Evolutionary conservation across 2,888 invertebrate species (phyloP).

Genomic region (Dexiosoma caninum): DNA sequence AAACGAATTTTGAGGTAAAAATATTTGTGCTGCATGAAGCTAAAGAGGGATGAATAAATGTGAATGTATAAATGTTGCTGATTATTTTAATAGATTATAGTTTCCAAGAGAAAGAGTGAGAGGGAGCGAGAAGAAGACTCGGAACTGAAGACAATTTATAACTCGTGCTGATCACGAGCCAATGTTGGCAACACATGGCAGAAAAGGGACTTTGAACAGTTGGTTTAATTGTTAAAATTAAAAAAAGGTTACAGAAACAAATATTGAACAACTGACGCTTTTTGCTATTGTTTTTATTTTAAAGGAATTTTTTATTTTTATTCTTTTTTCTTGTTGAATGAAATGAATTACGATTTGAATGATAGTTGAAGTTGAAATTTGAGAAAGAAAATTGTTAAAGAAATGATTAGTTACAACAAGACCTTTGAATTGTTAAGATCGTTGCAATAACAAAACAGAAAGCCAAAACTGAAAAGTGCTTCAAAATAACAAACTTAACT

Average conservation of each 20-base stretch:
- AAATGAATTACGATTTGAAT: slow-evolving; percentile 35
- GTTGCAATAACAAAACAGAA: not conserved
- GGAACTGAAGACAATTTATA: slow-evolving; percentile 4
- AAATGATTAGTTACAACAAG: slow-evolving; percentile 52
- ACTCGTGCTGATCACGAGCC: slow-evolving; percentile 52
- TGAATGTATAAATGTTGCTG: slow-evolving; percentile 11
- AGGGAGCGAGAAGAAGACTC: slow-evolving; percentile 26
- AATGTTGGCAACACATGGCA: slow-evolving; percentile 54
- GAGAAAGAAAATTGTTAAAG: slow-evolving; percentile 32
- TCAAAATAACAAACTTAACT: not conserved
- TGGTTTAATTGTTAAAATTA: slow-evolving; percentile 57
- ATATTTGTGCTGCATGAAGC: slow-evolving; percentile 18
- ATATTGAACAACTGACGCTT: slow-evolving; percentile 59
- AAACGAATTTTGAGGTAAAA: slow-evolving; percentile 40
- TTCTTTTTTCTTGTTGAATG: too few relatives aligned
- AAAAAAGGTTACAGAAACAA: not conserved
- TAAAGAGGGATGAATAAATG: not conserved
- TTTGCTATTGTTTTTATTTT: not conserved
- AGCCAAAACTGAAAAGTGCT: not conserved
- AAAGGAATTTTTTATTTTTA: slow-evolving; percentile 10
- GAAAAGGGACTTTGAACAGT: slow-evolving; percentile 50
- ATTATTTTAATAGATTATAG: slow-evolving; percentile 39
- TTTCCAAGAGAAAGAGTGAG: not conserved
- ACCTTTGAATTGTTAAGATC: slow-evolving; percentile 57
- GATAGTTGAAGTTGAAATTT: slow-evolving; percentile 49